Evolutionary conservation across 1,140 invertebrate genomes (phyloP).

Genomic region (Tyrophagus putrescentiae): DNA sequence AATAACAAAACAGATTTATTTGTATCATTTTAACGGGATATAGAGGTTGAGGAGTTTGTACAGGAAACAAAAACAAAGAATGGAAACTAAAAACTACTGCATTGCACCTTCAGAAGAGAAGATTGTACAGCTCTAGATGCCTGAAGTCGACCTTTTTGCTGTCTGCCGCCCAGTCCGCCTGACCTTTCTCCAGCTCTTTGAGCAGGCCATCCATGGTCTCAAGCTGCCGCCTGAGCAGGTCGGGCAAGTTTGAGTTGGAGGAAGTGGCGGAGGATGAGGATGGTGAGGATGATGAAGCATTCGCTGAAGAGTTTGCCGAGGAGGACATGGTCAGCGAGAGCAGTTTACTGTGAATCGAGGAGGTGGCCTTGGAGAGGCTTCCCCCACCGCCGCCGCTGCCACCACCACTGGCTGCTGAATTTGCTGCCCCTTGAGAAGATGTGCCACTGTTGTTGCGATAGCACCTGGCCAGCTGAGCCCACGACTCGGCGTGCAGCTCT

Average conservation of each 20-base stretch:
- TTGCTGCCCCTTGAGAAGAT: too few species aligned
- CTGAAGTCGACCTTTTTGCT: neutral
- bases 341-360: too few species aligned
- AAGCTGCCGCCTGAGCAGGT: neutral
- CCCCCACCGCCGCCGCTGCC: neutral
- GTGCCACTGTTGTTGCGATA: conserved; percentile 4
- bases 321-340: too few species aligned
- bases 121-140: conserved; percentile 1
- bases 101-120: conserved; percentile 4
- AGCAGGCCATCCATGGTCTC: neutral
- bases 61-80: too few species aligned
- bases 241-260: neutral
- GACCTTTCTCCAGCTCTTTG: neutral
- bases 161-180: neutral
- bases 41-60: too few species aligned
- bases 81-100: too few species aligned
- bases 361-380: neutral
- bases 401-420: too few species aligned
- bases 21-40: too few species aligned
- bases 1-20: too few species aligned
- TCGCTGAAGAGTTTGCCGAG: too few species aligned
- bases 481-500: neutral
- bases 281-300: too few species aligned
- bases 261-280: neutral
- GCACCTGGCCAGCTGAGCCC: neutral